Base-by-base conservation (phyloP, 2,888 invertebrate genomes). In the Hydraecia micacea region DNA sequence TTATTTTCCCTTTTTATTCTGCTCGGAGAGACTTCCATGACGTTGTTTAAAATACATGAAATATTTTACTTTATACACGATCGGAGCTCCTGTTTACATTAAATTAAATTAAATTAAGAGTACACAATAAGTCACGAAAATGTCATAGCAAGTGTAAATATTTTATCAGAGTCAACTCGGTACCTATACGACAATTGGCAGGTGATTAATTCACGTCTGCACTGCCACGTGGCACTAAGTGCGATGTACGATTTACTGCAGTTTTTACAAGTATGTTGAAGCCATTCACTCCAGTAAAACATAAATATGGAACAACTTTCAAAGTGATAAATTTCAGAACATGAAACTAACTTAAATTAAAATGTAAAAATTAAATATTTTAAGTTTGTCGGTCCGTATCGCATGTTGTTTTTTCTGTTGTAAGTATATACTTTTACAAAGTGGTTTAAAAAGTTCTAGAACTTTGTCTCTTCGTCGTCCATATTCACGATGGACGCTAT, bases 321-420 rank as follows among this genome's bases (percentile, higher is more conserved):
- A 15, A 74, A 80, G 71, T 58, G 25, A 65, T 73, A 79, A 62
- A 75, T 73, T 72, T 32, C 75, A 60, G 21, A 55, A 67, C 28
- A 67, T 49, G 52, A 63, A 83, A 79, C 28, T 21, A 66, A 81
- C 68, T 74, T 72, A 74, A 74, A 79, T 83, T 79, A 75, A 83
- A 83, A 68, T 32, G 18, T 63, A 32, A 80, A 80, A 78, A 80
- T 68, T 67, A 62, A 76, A 83, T 62, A 76, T 76, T 73, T 79
- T 75, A 69, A 78, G 74, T 75, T 73, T 60, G 39, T 69, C 32
- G 65, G 63, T 69, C 13, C 60, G 52, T 63, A 39, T 73, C 55
- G 42, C 46, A 46, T 63, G 55, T 75, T 79, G 42, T 69, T 75
- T 69, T 70, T 68, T 60, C 21, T 58, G 9, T 36, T 21, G 28